Evolutionary conservation across 2,797 vertebrate genomes (phyloP), one percentile per base, ranked within the genome.

Genomic region (Micrastur ruficollis): DNA sequence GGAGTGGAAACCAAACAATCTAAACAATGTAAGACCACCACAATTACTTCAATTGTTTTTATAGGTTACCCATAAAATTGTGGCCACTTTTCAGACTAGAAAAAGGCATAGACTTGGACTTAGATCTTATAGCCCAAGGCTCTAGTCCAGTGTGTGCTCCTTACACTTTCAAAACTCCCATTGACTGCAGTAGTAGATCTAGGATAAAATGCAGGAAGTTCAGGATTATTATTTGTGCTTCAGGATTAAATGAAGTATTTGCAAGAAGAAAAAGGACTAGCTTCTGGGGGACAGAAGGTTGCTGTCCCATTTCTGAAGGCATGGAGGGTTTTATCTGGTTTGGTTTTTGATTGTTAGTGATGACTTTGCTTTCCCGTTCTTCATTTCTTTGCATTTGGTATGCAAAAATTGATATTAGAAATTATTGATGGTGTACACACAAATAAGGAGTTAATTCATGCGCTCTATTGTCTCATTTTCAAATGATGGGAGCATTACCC

Each of bases 51-150:
- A 85, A 49, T 86, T 82, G 27, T 65, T 95, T 92, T 90, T 85
- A 71, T 91, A 87, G 61, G 42, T 90, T 94, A 27, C 52, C 78
- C 67, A 62, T 87, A 74, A 95, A 93, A 74, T n/a, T 89, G 46
- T 59, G 61, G 86, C 29, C 38, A 44, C 44, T 87, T 74, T 81
- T 87, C 42, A 86, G 61, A 44, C 59, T 12, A 80, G 67, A 62
- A 89, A 93, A 94, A 87, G 34, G 21, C 70, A 63, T 18, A 82
- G 72, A 32, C 32, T 81, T 62, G 38, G 58, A 67, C 29, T 78
- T 79, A 20, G 44, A 53, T 44, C 42, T 88, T 71, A 36, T 1
- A 75, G 55, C 38, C 66, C 70, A 55, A 92, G 66, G 58, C 32
- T 92, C 62, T 34, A 89, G 34, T 17, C 25, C 62, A 52, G 16